Evolutionary conservation across 2,888 invertebrate genomes (phyloP), one percentile per base, ranked within the genome.

Genomic region (Campoletis raptor): DNA sequence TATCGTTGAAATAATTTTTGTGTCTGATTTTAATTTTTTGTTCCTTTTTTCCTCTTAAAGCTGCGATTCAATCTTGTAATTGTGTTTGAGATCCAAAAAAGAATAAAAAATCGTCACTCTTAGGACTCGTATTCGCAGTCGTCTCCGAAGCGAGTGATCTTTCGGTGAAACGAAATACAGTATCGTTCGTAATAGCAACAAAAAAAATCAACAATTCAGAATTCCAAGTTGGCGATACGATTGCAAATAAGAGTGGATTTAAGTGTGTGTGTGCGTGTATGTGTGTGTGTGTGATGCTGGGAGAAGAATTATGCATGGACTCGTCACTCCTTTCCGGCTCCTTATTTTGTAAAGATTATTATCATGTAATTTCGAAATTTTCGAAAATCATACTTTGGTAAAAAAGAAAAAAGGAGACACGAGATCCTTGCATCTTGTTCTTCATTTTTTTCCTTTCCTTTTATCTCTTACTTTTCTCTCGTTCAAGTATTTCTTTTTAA

Each of bases 281-380:
- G 37, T 52, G 54, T 21, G 70, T 73, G 70, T 36, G 83, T 76
- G 85, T 83, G 82, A 82, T 77, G 18, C 69, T 36, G 48, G 78
- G 74, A 74, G 69, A 74, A 74, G 69, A 76, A 82, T 54, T 70
- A 78, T 64, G 83, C 81, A 77, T 81, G 81, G 67, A 77, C 81
- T 81, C 77, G 86, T 74, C 83, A 48, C 66, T 67, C 61, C 52
- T 61, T 61, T 72, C 4, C 48, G 37, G 12, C 57, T 12, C n/a
- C n/a, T 45, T 24, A 42, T 64, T 9, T 12, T 66, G n/a, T 15
- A 36, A 12, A 6, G 12, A 61, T 61, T 15, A 57, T 57, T 24
- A 61, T 61, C 30, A 15, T 12, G 30, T 6, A 6, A 30, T 30
- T 30, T 9, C 30, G 9, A 12, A 30, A 15, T 61, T 30, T 30